Base-by-base conservation (phyloP, 1,140 invertebrate species). In the Ericerus pela region DNA sequence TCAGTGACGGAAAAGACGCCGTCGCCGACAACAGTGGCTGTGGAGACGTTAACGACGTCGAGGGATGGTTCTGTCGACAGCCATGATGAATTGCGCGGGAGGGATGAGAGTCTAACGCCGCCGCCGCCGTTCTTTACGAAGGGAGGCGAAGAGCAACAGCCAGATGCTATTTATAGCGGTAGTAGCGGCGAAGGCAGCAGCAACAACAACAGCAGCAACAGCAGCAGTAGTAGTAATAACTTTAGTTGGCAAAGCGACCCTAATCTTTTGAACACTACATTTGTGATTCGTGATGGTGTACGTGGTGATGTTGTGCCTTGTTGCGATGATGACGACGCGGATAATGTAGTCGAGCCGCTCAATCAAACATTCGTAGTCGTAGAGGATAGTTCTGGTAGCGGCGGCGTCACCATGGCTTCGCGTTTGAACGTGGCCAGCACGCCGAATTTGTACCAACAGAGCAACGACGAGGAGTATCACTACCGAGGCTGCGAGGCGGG, bases 391-490 rank as follows among this genome's bases (percentile, higher is more conserved):
- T 20, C 31, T 14, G 26, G 28, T 12, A 41, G 31, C 29, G 27
- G 28, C 27, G 58, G 73, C 36, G 24, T 20, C 24, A 58, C 52
- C 22, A 65, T 65, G 64, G 58, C 60, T 37, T 60, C 61, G 14
- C 54, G 60, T 52, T 55, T 59, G 12, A 58, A 63, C 10, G 76
- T 78, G 1, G 71, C 73, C 27, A 80, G 78, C 54, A 81, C 80
- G 14, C 80, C 80, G 0, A 79, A 82, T 66, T 62, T 82, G 16
- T 73, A 75, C 36, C n/a, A n/a, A n/a, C n/a, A n/a, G n/a, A 29
- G 71, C 71, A 4, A 58, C 12, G 54, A 62, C 28, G 62, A 60
- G 41, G 29, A 47, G 14, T 47, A 47, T 14, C 41, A 47, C 55
- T 51, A 70, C 68, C 43, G 70, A 71, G 5, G 64, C 65, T 2